Base-by-base conservation (phyloP, 2,888 invertebrate species). In the Craniophora ligustri region DNA sequence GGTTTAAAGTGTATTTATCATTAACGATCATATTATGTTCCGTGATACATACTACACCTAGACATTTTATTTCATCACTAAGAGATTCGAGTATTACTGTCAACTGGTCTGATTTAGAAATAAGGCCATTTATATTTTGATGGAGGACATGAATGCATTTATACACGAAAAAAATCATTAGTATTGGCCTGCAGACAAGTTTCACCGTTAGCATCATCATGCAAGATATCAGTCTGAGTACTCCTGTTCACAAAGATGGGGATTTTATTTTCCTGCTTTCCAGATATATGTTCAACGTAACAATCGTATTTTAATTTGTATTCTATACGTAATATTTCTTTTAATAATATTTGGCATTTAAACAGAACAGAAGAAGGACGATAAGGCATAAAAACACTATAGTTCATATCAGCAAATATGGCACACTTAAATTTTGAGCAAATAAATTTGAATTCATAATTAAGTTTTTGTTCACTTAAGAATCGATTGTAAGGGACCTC, bases 91-190 rank as follows among this genome's bases (percentile, higher is more conserved):
- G 23, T 18, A 11, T 21, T 39, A 44, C 6, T 16, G 31, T 18
- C 13, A 51, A n/a, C 4, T 44, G 11, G 14, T 51, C 44, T 11
- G 23, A 44, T 32, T 50, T 50, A 16, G 42, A 36, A 1, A 42
- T n/a, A 1, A 50, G 23, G 3, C 51, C 51, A 10, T 51, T 44
- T 10, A 51, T 44, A 44, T 51, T 51, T 44, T 44, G 51, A 14
- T 51, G 51, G 5, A 51, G 14, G 1, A 51, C 19, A 18, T 44
- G 26, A 11, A 51, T 15, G 4, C 19, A 2, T 23, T 47, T 13
- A 31, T 36, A 18, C 3, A 18, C 28, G 46, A 38, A 46, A 47
- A 47, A 47, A 30, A 18, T 36, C 30, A 38, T 30, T 39, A 21
- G 15, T 23, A 19, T 18, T 18, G 8, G 5, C 13, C 6, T 0